Evolutionary conservation across 2,113 vertebrate genomes (phyloP).

Genomic region (Pholis gunnellus): DNA sequence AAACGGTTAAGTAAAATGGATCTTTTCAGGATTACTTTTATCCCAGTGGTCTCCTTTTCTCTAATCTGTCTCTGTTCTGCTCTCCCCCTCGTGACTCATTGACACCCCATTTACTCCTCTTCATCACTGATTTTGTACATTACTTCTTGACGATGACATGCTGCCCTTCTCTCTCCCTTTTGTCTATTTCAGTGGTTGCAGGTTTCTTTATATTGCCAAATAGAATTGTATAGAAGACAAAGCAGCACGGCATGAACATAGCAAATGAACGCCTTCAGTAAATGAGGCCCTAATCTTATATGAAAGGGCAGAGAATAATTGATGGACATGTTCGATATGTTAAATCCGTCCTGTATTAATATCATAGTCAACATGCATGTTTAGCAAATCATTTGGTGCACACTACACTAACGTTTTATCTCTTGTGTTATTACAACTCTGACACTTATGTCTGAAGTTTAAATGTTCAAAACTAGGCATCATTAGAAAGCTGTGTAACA

Average conservation of each 20-base stretch:
- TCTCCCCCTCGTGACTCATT: not conserved
- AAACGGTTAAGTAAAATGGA: slow-evolving; percentile 23
- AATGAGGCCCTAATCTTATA: not conserved
- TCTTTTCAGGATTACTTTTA: slow-evolving; percentile 22
- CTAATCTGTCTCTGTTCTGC: slow-evolving; percentile 9
- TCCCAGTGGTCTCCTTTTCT: slow-evolving; percentile 27
- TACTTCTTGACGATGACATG: not conserved
- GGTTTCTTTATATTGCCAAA: not conserved
- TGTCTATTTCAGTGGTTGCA: not conserved
- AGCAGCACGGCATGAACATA: not conserved
- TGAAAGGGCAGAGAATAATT: not conserved
- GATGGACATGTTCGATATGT: not conserved
- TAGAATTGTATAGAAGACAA: not conserved
- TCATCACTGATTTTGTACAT: slow-evolving; percentile 22
- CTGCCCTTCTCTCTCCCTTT: not conserved
- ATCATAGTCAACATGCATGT: not conserved
- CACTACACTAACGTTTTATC: not conserved
- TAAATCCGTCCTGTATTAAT: not conserved
- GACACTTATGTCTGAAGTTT: not conserved
- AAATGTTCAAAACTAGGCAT: not conserved
- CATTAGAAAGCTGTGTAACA: not conserved
- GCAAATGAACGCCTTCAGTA: not conserved
- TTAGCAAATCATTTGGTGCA: not conserved
- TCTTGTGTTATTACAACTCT: not conserved
- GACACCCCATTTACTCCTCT: not conserved